These are phyloP conservation scores for Noctua fimbriata DNA, from an alignment of 2,888 invertebrate genomes.

Conservation along the genomic window DNA sequence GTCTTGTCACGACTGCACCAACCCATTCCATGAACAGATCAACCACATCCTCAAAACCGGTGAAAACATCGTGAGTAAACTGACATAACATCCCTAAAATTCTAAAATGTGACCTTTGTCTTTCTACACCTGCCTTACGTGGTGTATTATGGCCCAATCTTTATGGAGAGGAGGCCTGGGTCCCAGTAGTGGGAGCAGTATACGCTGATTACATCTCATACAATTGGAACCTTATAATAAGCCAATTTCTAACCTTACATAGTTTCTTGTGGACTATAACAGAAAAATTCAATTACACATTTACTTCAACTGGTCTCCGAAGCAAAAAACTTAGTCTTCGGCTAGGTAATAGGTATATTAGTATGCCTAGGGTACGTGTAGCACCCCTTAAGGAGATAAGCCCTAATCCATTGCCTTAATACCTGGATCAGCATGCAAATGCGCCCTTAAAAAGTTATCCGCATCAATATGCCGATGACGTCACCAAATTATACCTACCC, in stretches of 20 bases:
- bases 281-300: slow-evolving; percentile 30
- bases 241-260: background rate
- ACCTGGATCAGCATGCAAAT: slow-evolving; percentile 53
- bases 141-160: background rate
- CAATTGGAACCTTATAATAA: background rate
- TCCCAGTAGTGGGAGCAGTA: background rate
- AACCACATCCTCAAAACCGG: too few species aligned
- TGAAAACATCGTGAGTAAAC: too few species aligned
- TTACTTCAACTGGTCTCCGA: background rate
- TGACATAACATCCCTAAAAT: background rate
- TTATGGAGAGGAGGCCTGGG: background rate
- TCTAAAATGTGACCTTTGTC: background rate
- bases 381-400: slow-evolving; percentile 46
- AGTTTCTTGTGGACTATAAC: background rate
- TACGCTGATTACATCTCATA: background rate
- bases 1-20: too few species aligned
- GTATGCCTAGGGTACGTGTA: slow-evolving; percentile 26
- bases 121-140: background rate
- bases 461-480: slow-evolving; percentile 77
- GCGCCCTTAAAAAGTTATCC: slow-evolving; percentile 54
- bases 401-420: slow-evolving; percentile 46
- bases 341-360: slow-evolving; percentile 18
- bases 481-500: slow-evolving; percentile 76
- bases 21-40: too few species aligned
- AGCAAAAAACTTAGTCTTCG: background rate